A percentile compares a stretch with the other conserved stretches of the same genome.
Conservation (phyloP, 35 echinoderm and acorn worm genomes). For the Nesometra sesokonis region DNA sequence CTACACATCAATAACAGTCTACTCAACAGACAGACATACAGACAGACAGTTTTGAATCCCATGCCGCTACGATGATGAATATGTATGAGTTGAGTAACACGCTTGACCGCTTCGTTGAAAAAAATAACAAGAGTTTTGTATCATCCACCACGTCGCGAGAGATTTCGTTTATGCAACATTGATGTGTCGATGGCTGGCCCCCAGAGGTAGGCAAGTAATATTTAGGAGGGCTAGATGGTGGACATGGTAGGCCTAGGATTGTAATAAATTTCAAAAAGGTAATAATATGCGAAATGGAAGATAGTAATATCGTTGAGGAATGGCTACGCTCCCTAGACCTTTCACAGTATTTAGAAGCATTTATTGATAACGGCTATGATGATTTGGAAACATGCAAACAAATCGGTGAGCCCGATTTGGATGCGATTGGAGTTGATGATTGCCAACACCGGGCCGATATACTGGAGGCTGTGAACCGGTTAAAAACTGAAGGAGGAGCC, state of each 20-base stretch:
- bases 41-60: too few relatives aligned
- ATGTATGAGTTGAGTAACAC: neutral
- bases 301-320: conserved; percentile 83
- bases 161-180: neutral
- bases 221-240: neutral
- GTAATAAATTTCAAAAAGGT: too few relatives aligned
- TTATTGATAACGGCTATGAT: conserved; percentile 96
- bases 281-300: neutral
- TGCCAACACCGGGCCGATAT: conserved; percentile 48
- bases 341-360: conserved; percentile 41
- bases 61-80: neutral
- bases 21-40: too few relatives aligned
- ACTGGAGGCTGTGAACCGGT: conserved; percentile 42
- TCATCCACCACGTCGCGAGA: neutral
- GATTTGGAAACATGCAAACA: conserved; percentile 98
- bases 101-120: neutral
- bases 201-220: neutral
- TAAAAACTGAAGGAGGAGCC: conserved; percentile 84
- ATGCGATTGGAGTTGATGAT: conserved; percentile 78
- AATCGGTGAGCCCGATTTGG: conserved; percentile 89
- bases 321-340: conserved; percentile 92
- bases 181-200: neutral
- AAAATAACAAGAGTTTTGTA: neutral
- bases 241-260: neutral
- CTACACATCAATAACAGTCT: too few relatives aligned